Conservation (phyloP, 2,113 vertebrate species). For the Callocephalon fimbriatum region DNA sequence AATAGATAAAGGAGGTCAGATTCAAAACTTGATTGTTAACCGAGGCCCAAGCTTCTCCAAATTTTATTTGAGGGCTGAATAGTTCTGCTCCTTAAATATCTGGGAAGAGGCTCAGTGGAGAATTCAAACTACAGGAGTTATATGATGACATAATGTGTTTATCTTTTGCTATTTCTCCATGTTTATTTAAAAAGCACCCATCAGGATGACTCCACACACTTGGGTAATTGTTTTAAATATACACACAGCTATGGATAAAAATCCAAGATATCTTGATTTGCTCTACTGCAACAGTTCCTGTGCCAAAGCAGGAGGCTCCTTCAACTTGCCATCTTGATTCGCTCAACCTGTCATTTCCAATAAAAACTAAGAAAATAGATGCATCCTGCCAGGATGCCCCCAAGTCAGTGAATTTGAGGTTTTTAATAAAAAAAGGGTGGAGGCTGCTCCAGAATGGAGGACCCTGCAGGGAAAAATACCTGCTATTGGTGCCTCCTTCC, state of each 20-base stretch:
- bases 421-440: background rate
- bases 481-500: background rate
- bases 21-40: background rate
- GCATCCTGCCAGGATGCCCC: background rate
- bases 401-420: background rate
- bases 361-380: background rate
- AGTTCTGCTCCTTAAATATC: background rate
- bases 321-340: background rate
- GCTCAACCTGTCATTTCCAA: background rate
- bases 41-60: background rate
- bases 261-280: background rate
- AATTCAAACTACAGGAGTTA: background rate
- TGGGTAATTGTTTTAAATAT: slow-evolving; percentile 5
- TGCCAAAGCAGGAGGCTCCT: background rate
- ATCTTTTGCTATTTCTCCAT: background rate
- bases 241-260: background rate
- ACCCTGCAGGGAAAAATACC: background rate
- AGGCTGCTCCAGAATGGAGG: background rate
- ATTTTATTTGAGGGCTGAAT: background rate
- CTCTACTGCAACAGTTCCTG: background rate
- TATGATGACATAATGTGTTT: background rate
- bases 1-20: background rate
- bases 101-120: background rate
- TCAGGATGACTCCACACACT: background rate
- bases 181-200: background rate